Base-by-base conservation (phyloP, 2,113 vertebrate genomes). In the Rhodinocichla rosea region DNA sequence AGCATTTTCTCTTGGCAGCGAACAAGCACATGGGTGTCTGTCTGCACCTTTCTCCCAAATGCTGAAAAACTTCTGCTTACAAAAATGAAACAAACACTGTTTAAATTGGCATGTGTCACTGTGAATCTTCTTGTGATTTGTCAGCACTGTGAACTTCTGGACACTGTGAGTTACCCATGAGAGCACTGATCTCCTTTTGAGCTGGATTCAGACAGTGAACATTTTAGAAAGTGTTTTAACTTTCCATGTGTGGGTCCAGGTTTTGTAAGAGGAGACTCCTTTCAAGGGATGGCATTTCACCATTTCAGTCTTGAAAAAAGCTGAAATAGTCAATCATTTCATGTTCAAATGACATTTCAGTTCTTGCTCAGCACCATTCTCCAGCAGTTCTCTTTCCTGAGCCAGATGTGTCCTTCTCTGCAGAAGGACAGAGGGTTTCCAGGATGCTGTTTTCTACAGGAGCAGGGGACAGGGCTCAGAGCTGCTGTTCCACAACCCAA, bases 181-280 rank as follows among this genome's bases (percentile, higher is more conserved):
- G 56, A 52, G 20, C 47, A 24, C 1, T 32, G 65, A n/a, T 68
- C 49, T 56, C 9, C 23, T 87, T 69, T 32, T 53, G 44, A 68
- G 62, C 57, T 87, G 3, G 7, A 37, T 88, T 85, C 62, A 60
- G 53, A 9, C 62, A 33, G 20, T 6, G 30, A 45, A 55, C 28
- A 23, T 32, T 52, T 42, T 2, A 67, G 56, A 20, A 70, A 42
- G 37, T 7, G 13, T 53, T 62, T 39, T 19, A 76, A 39, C 40
- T 76, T 56, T 67, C 77, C 13, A 6, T 52, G 32, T n/a, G 2
- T 0, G 0, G 19, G 5, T n/a, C 6, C 7, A 1, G 7, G 44
- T 26, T 70, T 60, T 37, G 6, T 85, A 33, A 22, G 62, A 79
- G 35, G 32, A 32, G 9, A 13, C 23, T 49, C 35, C 70, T 71